Evolutionary conservation across 2,888 invertebrate genomes (phyloP), one percentile per base, ranked within the genome.

Genomic region (Tetragnatha montana): DNA sequence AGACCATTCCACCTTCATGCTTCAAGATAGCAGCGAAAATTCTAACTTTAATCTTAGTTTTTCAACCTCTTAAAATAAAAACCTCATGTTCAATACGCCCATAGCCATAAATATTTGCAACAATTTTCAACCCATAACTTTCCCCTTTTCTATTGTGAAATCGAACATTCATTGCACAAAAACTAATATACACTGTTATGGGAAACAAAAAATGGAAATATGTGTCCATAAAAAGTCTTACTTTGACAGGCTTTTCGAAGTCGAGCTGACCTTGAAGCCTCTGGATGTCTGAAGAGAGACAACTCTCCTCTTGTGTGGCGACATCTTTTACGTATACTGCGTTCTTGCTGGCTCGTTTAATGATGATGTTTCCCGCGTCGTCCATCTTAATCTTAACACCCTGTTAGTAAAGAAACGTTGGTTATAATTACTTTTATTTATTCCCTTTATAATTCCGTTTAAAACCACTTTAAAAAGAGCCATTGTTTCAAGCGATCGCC

Each of bases 301-400:
- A 97, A 93, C 97, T 97, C 35, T 91, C 81, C 91, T 92, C 88
- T 70, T 83, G 73, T 47, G 80, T 75, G 79, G 19, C 69, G 87
- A 92, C 92, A 73, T 93, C 93, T 87, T 97, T 97, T 93, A 98
- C 96, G 94, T 96, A 97, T 92, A 98, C 97, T 94, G 97, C 97
- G 95, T 97, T 97, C 95, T 98, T 97, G 93, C 98, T 97, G 94
- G 98, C 96, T 94, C 98, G 96, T 94, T 97, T 97, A 94, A 98
- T 96, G 93, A 97, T 95, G 94, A 98, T 98, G 94, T 98, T 98
- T 87, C 98, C 98, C 93, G 97, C 96, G 93, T 98, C 97, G 94
- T 98, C 98, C 97, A 98, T 98, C 95, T 97, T 97, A 92, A 98
- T 96, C 95, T 97, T 98, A 91, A 98, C 97, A 92, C 98, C 98